These are phyloP conservation scores for Philopedon plagiatum DNA, from an alignment of 2,888 invertebrate genomes.

Conservation along the genomic window DNA sequence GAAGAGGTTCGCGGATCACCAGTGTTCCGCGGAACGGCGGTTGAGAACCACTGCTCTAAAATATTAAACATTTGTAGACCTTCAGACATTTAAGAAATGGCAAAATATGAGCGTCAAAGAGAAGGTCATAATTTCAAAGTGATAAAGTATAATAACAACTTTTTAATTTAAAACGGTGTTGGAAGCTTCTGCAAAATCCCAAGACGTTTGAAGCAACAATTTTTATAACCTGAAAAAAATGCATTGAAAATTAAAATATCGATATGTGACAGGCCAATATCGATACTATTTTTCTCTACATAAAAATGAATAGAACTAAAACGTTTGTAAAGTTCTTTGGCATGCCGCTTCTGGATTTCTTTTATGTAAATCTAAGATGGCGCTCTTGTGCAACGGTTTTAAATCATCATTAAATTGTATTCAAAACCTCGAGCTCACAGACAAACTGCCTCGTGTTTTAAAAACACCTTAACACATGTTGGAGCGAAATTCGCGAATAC, in stretches of 20 bases:
- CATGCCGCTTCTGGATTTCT: conserved; percentile 49
- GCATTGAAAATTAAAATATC: background rate
- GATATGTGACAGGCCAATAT: background rate
- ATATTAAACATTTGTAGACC: no score
- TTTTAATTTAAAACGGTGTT: no score
- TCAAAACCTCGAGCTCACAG: conserved; percentile 43
- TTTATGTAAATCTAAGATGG: conserved; percentile 46
- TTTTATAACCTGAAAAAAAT: no score
- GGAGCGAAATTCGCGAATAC: conserved; percentile 35
- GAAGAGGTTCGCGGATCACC: no score
- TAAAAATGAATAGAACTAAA: background rate
- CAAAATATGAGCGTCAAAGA: no score
- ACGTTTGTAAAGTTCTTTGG: conserved; percentile 46
- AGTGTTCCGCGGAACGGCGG: no score
- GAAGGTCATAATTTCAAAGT: no score
- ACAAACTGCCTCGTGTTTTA: conserved; percentile 44
- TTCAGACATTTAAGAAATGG: no score
- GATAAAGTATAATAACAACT: background rate
- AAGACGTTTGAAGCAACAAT: no score
- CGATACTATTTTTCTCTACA: background rate
- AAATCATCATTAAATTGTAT: conserved; percentile 57
- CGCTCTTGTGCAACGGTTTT: conserved; percentile 48
- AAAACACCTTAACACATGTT: conserved; percentile 50
- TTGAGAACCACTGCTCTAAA: no score
- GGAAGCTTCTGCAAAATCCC: no score